Evolutionary conservation across 2,797 vertebrate genomes (phyloP), one percentile per base, ranked within the genome.

Genomic region (Smutsia gigantea): DNA sequence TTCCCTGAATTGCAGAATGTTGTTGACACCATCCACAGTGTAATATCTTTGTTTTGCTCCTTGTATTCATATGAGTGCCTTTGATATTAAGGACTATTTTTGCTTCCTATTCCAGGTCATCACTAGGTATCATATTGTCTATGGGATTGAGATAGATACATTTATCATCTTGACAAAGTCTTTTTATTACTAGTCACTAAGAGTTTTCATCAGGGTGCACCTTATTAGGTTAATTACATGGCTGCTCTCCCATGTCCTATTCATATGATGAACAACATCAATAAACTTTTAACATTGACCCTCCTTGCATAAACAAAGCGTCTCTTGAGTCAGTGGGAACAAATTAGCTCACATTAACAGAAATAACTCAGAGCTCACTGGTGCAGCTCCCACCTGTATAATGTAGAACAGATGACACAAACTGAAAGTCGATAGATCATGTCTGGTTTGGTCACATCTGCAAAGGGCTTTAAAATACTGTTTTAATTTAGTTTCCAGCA

Each of bases 221-320:
- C 85, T 92, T 85, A 90, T 84, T 81, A 78, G 87, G 85, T 64
- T 87, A 74, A 95, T 95, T 82, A 74, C 2, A 71, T 72, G 34
- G 53, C 71, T 90, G 78, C 51, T 49, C 95, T 96, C 95, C n/a
- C 53, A 78, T 82, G 96, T 61, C 90, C 94, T 85, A 96, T 96
- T 95, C 64, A 75, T 71, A 88, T 95, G 95, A 96, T 94, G 90
- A 93, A 97, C 88, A 96, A 86, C 78, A 89, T 95, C 95, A 96
- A 97, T 97, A 91, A 90, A 93, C 93, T 83, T 82, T 95, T 90
- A 78, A 92, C 82, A 82, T 14, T 31, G 55, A 83, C 61, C 17
- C 31, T 83, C 71, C 83, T 91, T 93, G 68, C 34, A 79, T 94
- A 96, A 95, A 90, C 59, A 21, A 85, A 96, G 46, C 90, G 72